Evolutionary conservation across 2,797 vertebrate species (phyloP).

Genomic region (Hypotaenidia okinawae): DNA sequence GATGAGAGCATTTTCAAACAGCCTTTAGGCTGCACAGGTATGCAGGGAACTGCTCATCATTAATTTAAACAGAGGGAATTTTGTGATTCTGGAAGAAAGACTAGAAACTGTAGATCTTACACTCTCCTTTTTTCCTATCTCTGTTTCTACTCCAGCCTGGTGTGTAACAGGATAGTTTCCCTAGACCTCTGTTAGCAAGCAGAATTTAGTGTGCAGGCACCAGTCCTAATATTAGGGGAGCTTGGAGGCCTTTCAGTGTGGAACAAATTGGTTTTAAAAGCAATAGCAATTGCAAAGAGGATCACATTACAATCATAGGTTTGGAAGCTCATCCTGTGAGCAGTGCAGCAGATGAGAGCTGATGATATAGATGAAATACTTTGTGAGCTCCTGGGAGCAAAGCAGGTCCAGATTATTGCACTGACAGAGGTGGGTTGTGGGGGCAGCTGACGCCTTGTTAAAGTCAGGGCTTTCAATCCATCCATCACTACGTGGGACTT

Average conservation of each 20-base stretch:
- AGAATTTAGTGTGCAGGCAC: background rate
- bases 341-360: background rate
- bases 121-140: background rate
- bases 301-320: background rate
- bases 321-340: background rate
- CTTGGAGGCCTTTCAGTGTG: background rate
- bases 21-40: background rate
- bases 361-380: background rate
- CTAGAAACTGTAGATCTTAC: background rate
- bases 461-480: background rate
- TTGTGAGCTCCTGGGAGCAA: background rate
- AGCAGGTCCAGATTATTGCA: background rate
- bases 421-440: background rate
- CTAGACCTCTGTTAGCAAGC: background rate
- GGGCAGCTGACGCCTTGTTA: background rate
- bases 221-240: background rate
- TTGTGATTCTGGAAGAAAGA: background rate
- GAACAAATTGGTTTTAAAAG: constrained; percentile 46
- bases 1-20: background rate
- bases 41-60: background rate
- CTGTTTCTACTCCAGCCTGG: background rate
- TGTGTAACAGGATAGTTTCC: background rate
- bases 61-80: background rate
- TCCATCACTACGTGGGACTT: background rate
- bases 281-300: constrained; percentile 1